Conservation (phyloP, 2,888 invertebrate genomes). For the Campaea margaritaria region DNA sequence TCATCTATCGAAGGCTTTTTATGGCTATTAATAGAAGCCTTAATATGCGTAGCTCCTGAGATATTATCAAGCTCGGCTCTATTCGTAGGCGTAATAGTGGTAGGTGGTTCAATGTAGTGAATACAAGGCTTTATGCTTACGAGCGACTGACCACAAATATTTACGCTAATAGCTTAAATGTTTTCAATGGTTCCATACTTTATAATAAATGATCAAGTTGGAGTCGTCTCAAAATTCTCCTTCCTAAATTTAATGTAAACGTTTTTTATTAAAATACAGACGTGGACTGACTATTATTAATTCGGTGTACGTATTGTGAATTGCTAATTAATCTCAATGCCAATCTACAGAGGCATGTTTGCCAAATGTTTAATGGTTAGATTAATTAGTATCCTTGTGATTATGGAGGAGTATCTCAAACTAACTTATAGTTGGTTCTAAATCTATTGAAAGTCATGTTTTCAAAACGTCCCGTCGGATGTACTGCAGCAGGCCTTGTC, state of each 20-base stretch:
- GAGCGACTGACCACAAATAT: background rate
- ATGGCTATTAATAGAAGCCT: slow-evolving; percentile 25
- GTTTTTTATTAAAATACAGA: slow-evolving; percentile 14
- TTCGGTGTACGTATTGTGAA: slow-evolving; percentile 23
- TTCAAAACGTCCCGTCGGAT: slow-evolving; percentile 7
- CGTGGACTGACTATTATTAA: slow-evolving; percentile 11
- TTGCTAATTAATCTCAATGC: slow-evolving; percentile 26
- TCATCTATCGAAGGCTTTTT: slow-evolving; percentile 31
- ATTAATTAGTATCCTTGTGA: slow-evolving; percentile 4
- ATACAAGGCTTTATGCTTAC: background rate
- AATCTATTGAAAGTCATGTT: background rate
- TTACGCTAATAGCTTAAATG: too few relatives aligned
- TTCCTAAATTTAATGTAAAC: background rate
- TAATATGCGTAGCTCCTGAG: slow-evolving; percentile 13
- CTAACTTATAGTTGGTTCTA: background rate
- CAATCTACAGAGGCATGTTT: slow-evolving; percentile 5
- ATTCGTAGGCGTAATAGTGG: background rate
- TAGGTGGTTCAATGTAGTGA: background rate
- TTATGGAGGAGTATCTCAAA: background rate
- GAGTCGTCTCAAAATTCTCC: background rate
- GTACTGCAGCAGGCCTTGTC: slow-evolving; percentile 3
- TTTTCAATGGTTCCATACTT: too few relatives aligned
- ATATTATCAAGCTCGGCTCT: background rate
- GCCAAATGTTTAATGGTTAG: slow-evolving; percentile 6
- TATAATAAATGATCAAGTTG: background rate